phyloP scores from a whole-genome alignment of 2,888 invertebrate species.

The Chalcosyrphus nemorum region DNA sequence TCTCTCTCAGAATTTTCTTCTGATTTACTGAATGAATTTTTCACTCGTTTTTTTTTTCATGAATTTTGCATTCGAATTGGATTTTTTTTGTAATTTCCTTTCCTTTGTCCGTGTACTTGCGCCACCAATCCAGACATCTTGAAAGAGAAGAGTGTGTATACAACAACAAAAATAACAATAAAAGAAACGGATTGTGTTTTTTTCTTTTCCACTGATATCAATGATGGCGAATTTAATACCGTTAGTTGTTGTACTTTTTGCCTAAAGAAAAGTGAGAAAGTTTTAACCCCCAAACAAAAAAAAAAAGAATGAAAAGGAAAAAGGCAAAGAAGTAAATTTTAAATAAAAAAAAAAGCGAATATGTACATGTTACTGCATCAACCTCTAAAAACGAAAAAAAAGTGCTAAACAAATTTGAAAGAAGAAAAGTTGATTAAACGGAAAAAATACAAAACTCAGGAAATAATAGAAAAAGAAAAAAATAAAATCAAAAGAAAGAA shows the following conservation, averaged over 20 bases:
- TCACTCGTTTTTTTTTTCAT: background rate
- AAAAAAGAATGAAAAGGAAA: constrained; percentile 52
- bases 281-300: constrained; percentile 13
- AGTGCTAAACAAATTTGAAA: constrained; percentile 21
- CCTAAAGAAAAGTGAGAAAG: constrained; percentile 1
- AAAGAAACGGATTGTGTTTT: background rate
- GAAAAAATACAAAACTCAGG: background rate
- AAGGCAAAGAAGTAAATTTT: constrained; percentile 33
- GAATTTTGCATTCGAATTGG: constrained; percentile 32
- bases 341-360: constrained; percentile 14
- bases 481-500: constrained; percentile 1
- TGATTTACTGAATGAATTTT: constrained; percentile 3
- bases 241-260: background rate
- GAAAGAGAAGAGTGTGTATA: constrained; percentile 3
- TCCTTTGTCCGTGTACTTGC: background rate
- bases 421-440: background rate
- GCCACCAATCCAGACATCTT: constrained; percentile 17
- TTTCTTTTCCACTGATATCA: background rate
- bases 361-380: constrained; percentile 2
- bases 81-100: background rate
- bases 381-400: constrained; percentile 14
- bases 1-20: constrained; percentile 8
- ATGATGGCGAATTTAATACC: constrained; percentile 32
- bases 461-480: constrained; percentile 13
- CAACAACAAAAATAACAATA: background rate